Conservation (phyloP, 2,888 invertebrate genomes). For the Parnassius apollo region DNA sequence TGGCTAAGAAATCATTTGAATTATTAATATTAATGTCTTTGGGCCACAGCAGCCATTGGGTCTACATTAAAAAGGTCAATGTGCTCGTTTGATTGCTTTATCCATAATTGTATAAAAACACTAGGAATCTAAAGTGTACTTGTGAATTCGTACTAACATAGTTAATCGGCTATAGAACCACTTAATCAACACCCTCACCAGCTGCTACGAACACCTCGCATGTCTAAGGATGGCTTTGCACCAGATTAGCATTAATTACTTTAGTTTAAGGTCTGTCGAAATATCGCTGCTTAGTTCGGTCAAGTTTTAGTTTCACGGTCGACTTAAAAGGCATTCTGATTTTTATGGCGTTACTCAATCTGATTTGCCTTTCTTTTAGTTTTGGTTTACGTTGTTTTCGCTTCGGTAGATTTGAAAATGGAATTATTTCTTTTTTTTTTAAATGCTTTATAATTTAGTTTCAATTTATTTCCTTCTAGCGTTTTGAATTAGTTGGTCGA, state of each 20-base stretch:
- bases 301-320: conserved; percentile 17
- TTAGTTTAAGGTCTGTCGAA: conserved; percentile 20
- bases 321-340: conserved; percentile 19
- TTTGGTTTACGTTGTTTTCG: not conserved
- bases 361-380: conserved; percentile 6
- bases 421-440: not conserved
- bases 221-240: conserved; percentile 18
- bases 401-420: conserved; percentile 5
- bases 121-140: no score
- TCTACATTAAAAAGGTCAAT: no score
- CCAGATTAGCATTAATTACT: conserved; percentile 24
- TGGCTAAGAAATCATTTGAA: no score
- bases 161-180: conserved; percentile 43
- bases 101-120: no score
- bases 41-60: no score
- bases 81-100: no score
- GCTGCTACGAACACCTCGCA: conserved; percentile 34
- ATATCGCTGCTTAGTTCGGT: conserved; percentile 10
- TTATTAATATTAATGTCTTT: no score
- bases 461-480: no score
- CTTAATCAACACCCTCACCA: conserved; percentile 47
- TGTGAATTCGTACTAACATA: conserved; percentile 28
- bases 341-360: conserved; percentile 10
- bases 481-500: no score
- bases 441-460: no score